These are phyloP conservation scores for Sclerodermus sp. DNA, from an alignment of 2,888 invertebrate species.

Conservation along the genomic window DNA sequence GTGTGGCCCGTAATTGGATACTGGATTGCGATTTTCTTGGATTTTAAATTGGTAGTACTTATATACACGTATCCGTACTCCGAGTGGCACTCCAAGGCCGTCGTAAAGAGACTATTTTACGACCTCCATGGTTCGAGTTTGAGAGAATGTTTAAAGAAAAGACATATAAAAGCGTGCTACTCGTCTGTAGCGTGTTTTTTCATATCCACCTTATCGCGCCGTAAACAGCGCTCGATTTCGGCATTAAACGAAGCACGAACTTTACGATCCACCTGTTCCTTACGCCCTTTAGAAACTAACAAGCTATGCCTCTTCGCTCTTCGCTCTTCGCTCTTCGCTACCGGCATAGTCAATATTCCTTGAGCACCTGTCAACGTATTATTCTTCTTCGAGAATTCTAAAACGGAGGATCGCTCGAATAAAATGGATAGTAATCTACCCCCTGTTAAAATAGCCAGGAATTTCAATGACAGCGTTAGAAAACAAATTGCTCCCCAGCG, in stretches of 20 bases:
- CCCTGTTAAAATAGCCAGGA: too few relatives aligned
- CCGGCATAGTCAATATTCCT: too few relatives aligned
- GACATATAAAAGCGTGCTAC: conserved; percentile 5
- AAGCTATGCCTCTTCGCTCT: not conserved
- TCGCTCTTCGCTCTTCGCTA: too few relatives aligned
- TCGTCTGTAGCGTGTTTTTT: conserved; percentile 8
- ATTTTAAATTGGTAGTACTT: too few relatives aligned
- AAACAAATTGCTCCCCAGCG: too few relatives aligned
- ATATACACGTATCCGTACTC: not conserved
- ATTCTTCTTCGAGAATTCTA: too few relatives aligned
- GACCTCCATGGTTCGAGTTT: not conserved
- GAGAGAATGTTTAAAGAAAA: not conserved
- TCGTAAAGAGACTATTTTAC: conserved; percentile 3
- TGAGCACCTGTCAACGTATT: too few relatives aligned
- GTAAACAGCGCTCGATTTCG: conserved; percentile 9
- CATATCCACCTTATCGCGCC: conserved; percentile 15
- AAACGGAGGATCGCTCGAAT: too few relatives aligned
- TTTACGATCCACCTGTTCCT: conserved; percentile 29
- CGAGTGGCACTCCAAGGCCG: not conserved
- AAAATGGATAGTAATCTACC: too few relatives aligned
- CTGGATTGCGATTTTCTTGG: too few relatives aligned
- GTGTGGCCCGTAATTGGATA: too few relatives aligned
- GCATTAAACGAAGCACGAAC: conserved; percentile 15
- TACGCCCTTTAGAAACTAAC: not conserved
- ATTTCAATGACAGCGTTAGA: too few relatives aligned